A percentile compares a stretch with the other conserved stretches of the same genome.
Evolutionary conservation across 2,113 vertebrate genomes (phyloP).

Genomic region (Rhagologus leucostigma): DNA sequence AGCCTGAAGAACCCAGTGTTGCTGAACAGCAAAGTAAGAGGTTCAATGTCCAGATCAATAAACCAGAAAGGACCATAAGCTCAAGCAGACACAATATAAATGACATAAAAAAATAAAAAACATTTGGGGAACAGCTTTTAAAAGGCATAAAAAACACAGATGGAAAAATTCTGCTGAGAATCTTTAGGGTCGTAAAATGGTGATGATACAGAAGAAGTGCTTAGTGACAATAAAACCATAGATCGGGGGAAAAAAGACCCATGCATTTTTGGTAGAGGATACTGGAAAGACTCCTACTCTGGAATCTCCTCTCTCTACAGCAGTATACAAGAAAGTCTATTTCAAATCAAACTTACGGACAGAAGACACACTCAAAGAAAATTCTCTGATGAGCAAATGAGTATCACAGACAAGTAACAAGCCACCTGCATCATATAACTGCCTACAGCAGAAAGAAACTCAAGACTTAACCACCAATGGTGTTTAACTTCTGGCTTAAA

Average conservation of each 20-base stretch:
- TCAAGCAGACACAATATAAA: background rate
- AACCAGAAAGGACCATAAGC: background rate
- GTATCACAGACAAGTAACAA: background rate
- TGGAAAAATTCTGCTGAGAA: background rate
- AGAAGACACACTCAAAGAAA: background rate
- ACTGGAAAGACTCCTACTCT: background rate
- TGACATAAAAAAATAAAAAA: background rate
- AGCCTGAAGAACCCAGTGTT: background rate
- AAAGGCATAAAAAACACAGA: background rate
- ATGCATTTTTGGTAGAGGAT: background rate
- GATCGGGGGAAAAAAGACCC: background rate
- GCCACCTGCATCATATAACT: background rate
- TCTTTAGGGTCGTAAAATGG: background rate
- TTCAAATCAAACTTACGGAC: background rate
- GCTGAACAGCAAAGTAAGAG: background rate
- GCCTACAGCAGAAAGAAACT: background rate
- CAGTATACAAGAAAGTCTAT: rapidly evolving
- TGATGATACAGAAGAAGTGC: background rate
- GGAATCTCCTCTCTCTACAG: background rate
- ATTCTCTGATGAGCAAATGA: background rate
- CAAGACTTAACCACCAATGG: background rate
- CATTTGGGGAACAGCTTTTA: background rate
- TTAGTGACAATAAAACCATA: background rate
- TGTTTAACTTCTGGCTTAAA: background rate
- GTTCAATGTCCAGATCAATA: background rate